These are phyloP conservation scores for Agrotis exclamationis DNA, from an alignment of 2,888 invertebrate species.

Conservation along the genomic window DNA sequence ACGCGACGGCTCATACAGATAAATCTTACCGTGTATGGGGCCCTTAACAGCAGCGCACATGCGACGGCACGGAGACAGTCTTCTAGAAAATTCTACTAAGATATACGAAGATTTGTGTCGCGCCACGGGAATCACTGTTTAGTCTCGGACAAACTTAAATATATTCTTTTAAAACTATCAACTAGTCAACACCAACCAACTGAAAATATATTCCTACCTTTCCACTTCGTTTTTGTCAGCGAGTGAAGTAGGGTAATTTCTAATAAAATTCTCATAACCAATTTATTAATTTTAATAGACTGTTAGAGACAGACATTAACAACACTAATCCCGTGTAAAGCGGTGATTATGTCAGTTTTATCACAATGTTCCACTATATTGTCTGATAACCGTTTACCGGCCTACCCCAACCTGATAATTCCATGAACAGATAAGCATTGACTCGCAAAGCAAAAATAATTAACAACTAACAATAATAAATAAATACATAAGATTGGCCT, in stretches of 20 bases:
- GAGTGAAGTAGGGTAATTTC: not conserved
- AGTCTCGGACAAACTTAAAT: too few relatives aligned
- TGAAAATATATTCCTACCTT: not conserved
- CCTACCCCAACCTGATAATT: conserved; percentile 3
- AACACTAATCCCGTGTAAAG: conserved; percentile 1
- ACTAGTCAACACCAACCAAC: too few relatives aligned
- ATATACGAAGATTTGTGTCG: too few relatives aligned
- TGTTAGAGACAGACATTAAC: not conserved
- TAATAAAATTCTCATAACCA: not conserved
- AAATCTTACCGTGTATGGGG: too few relatives aligned
- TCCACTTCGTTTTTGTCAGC: not conserved
- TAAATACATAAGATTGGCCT: too few relatives aligned
- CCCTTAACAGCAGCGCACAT: too few relatives aligned
- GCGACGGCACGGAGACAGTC: too few relatives aligned
- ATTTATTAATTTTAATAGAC: not conserved
- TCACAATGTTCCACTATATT: conserved; percentile 3
- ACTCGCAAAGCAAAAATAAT: not conserved
- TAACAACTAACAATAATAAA: not conserved
- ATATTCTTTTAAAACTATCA: too few relatives aligned
- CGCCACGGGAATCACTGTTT: too few relatives aligned
- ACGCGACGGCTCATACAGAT: too few relatives aligned
- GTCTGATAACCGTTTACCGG: not conserved
- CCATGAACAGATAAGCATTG: not conserved
- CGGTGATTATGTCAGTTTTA: conserved; percentile 6
- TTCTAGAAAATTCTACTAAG: too few relatives aligned